Evolutionary conservation across 2,113 vertebrate species (phyloP), one percentile per base, ranked within the genome.

Genomic region (Pseudopodoces humilis): DNA sequence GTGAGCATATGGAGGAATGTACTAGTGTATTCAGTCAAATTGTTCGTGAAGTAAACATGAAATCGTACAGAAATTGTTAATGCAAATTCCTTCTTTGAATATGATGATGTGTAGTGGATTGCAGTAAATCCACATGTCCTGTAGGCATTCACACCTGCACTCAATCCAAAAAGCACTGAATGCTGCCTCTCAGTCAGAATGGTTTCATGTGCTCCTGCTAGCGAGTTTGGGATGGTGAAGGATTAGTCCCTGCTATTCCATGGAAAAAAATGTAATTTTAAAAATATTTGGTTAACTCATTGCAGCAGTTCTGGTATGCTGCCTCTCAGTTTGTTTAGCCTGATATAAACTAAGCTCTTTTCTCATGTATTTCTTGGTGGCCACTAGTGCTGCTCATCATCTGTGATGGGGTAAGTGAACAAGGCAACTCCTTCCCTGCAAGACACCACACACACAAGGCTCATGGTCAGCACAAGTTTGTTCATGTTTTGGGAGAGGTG

Each of bases 61-160:
- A 96, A 86, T 94, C 9, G 27, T 41, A 77, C 41, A 94, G 90
- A 80, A 95, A 77, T n/a, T 30, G 59, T 83, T 95, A 88, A 85
- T 92, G 68, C 13, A 77, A 91, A 86, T 94, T 95, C 90, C 87
- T 92, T 82, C 70, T 67, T 80, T 47, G 67, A 74, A 47, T 37
- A 23, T 6, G 64, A 67, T 0, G 35, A 30, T 94, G 88, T 88
- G 92, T 15, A 50, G 86, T 63, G 90, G 76, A 62, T 74, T 93
- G 86, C 7, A 59, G 86, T 80, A 64, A 94, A 84, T 75, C 86
- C 6, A 4, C 43, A 25, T 43, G 58, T 72, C 19, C 63, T 76
- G 55, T 65, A 80, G 87, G 60, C 90, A 92, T 70, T 92, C 83
- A 67, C 92, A 95, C 86, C 74, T 94, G 91, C 89, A 35, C 53